Evolutionary conservation across 1,140 invertebrate genomes (phyloP).

Genomic region (Nylanderia fulva): DNA sequence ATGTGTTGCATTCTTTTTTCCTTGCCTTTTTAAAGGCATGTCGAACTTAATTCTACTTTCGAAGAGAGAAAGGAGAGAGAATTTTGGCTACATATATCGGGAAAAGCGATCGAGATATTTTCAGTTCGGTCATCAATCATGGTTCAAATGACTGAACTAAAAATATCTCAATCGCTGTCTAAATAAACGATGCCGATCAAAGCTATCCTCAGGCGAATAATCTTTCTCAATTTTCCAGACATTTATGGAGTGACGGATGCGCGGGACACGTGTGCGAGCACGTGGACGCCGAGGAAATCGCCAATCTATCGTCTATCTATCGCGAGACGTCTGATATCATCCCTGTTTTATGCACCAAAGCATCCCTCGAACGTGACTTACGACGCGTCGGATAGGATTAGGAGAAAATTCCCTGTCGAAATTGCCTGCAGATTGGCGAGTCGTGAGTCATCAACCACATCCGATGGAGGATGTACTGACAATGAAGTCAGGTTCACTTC

Average conservation of each 20-base stretch:
- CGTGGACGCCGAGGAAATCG: constrained; percentile 59
- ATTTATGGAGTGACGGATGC: constrained; percentile 63
- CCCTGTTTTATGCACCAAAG: constrained; percentile 39
- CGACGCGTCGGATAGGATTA: constrained; percentile 39
- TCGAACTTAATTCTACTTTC: not conserved
- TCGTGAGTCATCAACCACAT: constrained; percentile 47
- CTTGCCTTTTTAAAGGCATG: not conserved
- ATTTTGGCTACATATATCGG: not conserved
- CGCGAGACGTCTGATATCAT: not conserved
- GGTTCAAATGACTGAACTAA: not conserved
- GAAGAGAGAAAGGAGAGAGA: no score
- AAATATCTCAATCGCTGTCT: no score
- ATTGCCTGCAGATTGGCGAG: constrained; percentile 11
- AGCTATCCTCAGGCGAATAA: constrained; percentile 44
- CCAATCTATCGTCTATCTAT: constrained; percentile 16
- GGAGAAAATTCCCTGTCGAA: constrained; percentile 47
- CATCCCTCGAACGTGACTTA: constrained; percentile 62
- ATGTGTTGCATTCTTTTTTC: not conserved
- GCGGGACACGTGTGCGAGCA: constrained; percentile 66
- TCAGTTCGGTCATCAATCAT: not conserved
- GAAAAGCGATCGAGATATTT: not conserved
- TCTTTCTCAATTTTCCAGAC: constrained; percentile 66
- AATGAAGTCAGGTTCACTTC: constrained; percentile 29
- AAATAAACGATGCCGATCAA: constrained; percentile 9
- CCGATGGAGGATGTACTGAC: not conserved